A percentile compares a stretch with the other conserved stretches of the same genome.
phyloP scores from a whole-genome alignment of 2,888 invertebrate genomes.

The Strigamia crassipes region DNA sequence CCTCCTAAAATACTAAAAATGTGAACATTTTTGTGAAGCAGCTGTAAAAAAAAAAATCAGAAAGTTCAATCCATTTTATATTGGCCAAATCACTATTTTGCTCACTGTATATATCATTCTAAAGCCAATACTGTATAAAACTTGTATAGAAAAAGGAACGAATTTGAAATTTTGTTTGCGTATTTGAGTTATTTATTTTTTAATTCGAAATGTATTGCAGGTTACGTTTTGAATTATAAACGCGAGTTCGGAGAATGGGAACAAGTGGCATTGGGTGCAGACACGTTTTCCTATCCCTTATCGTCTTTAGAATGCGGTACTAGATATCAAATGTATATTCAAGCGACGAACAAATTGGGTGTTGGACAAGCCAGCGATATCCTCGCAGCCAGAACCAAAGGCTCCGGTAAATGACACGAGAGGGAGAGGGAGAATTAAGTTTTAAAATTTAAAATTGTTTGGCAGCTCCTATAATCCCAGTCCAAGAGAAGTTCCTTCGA shows the following conservation, averaged over 20 bases:
- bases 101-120: no score
- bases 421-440: background rate
- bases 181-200: background rate
- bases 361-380: conserved; percentile 41
- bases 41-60: no score
- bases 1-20: no score
- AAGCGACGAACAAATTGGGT: conserved; percentile 42
- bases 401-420: conserved; percentile 15
- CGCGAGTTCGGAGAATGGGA: conserved; percentile 46
- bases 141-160: no score
- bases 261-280: conserved; percentile 34
- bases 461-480: conserved; percentile 71
- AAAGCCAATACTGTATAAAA: no score
- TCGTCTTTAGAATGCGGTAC: conserved; percentile 41
- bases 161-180: background rate
- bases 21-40: no score
- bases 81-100: no score
- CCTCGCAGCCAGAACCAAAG: conserved; percentile 43
- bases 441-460: background rate
- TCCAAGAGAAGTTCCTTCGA: conserved; percentile 75
- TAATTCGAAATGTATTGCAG: background rate
- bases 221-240: conserved; percentile 46
- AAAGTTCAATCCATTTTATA: no score
- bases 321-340: conserved; percentile 45
- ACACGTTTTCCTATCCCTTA: conserved; percentile 33